Base-by-base conservation (phyloP, 2,888 invertebrate species). In the Stenodema calcarata region DNA sequence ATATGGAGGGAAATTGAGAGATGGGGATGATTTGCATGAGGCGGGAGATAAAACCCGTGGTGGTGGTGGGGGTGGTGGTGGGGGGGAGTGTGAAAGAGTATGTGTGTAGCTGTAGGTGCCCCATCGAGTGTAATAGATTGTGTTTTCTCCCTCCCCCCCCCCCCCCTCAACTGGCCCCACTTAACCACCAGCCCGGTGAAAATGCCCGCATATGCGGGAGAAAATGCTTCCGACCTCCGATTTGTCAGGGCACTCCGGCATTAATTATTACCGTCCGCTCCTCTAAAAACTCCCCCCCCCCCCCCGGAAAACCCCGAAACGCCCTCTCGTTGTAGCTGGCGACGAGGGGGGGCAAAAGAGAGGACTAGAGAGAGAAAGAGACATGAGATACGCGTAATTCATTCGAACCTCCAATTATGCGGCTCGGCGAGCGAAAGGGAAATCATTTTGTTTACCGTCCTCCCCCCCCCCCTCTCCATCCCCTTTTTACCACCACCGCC, bases 391-490 rank as follows among this genome's bases (percentile, higher is more conserved):
- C 73, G 73, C 30, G 73, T 73, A 73, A 73, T 73, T 73, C 73
- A 73, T 73, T 73, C n/a, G 73, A 73, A 73, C 73, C 73, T 41
- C 41, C 73, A 73, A 73, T 73, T 73, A 73, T 73, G 30, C 73
- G 73, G 73, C 35, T 73, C 62, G 73, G 30, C 18, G 73, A 18
- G 30, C 18, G 73, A 35, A 41, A 18, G 35, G 73, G 16, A 73
- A 73, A 73, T 73, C 73, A 73, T 41, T 41, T 73, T 73, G 73
- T 73, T 73, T 73, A 16, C 11, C 35, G 16, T n/a, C 73, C 28
- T 11, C 35, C 28, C 23, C 28, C 70, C 28, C 4, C 30, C 30
- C 73, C 12, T 35, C 35, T 16, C 35, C 73, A 7, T 16, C 35
- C 0, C 18, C 1, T 4, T 30, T 35, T 35, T 1, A 12, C 73